These are phyloP conservation scores for Rhimphoctona megacephalus DNA, from an alignment of 2,888 invertebrate genomes.

Conservation along the genomic window DNA sequence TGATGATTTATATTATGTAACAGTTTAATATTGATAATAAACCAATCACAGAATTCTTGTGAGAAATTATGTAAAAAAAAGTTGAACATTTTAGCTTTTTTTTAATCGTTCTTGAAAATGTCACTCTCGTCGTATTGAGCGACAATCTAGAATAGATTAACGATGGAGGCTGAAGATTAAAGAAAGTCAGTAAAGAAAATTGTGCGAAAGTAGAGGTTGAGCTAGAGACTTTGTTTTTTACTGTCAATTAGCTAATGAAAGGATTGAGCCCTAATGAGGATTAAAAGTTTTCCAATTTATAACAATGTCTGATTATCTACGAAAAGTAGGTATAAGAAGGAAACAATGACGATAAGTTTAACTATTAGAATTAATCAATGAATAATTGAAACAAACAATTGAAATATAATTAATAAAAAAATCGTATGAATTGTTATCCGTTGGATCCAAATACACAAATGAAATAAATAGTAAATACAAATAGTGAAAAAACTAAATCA, in stretches of 20 bases:
- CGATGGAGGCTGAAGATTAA: neutral
- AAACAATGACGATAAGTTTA: too few relatives aligned
- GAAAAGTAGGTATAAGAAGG: too few relatives aligned
- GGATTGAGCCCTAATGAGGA: neutral
- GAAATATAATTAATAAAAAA: neutral
- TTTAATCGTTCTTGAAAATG: neutral
- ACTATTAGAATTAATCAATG: neutral
- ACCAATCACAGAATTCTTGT: neutral
- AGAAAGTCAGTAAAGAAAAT: neutral
- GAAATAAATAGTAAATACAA: neutral
- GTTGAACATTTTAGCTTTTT: neutral
- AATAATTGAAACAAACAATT: neutral
- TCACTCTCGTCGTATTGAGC: neutral
- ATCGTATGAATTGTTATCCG: neutral
- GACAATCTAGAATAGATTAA: neutral
- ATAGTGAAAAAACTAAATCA: neutral
- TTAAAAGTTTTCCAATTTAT: neutral
- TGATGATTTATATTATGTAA: neutral
- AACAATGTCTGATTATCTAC: neutral
- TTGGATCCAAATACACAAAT: neutral
- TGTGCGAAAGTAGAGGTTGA: neutral
- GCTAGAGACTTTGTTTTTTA: neutral
- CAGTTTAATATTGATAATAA: neutral
- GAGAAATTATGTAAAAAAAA: neutral
- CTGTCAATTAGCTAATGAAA: constrained; percentile 39